Base-by-base conservation (phyloP, 2,888 invertebrate genomes). In the Xanthorhoe designata region DNA sequence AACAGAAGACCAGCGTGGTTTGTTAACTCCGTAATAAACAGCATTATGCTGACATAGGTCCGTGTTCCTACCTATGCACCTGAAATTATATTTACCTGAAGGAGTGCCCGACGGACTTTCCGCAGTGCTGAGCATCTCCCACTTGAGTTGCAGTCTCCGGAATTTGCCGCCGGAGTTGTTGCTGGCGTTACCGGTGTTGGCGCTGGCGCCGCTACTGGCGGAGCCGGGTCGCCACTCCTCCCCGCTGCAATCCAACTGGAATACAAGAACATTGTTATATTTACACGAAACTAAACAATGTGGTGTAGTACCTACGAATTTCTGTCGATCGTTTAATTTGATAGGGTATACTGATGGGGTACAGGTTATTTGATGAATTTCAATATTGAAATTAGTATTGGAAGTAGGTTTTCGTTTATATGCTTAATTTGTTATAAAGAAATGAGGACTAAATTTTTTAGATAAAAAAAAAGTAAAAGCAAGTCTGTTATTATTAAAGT, bases 131-230 rank as follows among this genome's bases (percentile, higher is more conserved):
- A 97, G 92, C 90, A 96, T 94, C 83, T 97, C 97, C 97, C 97
- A 97, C 80, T 96, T 96, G 80, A 96, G 95, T 80, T 97, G 97
- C 66, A 97, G 88, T 71, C 96, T 94, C 19, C 96, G 94, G 90
- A 97, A 97, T 80, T 96, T 96, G 68, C 95, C 95, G 9, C 96
- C 96, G 6, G 95, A 95, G 75, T 91, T 85, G 75, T 86, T 88
- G 79, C 89, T 91, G 18, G 95, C 96, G 58, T 95, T 95, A 64
- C 88, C 85, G 0, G 91, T 89, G 71, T 89, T 87, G 15, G 80
- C 89, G 72, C 92, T 91, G 18, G 88, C 90, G 18, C 87, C 87
- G 70, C 92, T 92, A 65, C 89, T 89, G 7, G 91, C 92, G 0
- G 93, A 93, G 0, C 89, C 83, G 1, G 93, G 92, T 38, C 93